Evolutionary conservation across 2,113 vertebrate genomes (phyloP), one percentile per base, ranked within the genome.

Genomic region (Columbina picui): DNA sequence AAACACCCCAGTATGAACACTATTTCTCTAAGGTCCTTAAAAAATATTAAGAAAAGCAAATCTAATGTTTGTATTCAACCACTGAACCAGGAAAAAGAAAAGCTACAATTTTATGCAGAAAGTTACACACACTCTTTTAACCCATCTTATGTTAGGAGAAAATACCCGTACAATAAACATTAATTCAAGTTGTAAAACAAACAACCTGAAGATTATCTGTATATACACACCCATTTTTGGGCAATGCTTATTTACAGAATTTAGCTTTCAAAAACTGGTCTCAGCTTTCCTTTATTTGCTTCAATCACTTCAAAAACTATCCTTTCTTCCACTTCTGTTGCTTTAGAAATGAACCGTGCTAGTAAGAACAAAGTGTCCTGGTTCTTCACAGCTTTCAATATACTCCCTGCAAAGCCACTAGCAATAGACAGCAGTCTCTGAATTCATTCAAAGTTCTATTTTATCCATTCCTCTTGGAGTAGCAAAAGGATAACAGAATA

Each of bases 251-350:
- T 68, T 82, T 83, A 73, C 12, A 90, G 75, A 85, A 79, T 50
- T 83, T 39, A 77, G 84, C 55, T 89, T 85, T 86, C 69, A 77
- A 94, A 89, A 93, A 26, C 32, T 47, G 18, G 20, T 80, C 45
- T 86, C 59, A 84, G 76, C 38, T 86, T 88, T 79, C 52, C 36
- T 91, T 69, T 70, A 41, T 86, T 92, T 83, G 49, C 75, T 93
- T 96, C 90, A 84, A 91, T 45, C 59, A 91, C 41, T 76, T 85
- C 63, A 83, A 80, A 93, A 96, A 7, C 82, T 96, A 95, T 52
- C 71, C 59, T 88, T 88, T 85, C 75, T 70, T 47, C 67, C 29
- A 36, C 41, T 80, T 84, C 82, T 90, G 75, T 9, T 80, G 75
- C 87, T 94, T 94, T 90, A 73, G 82, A 96, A 95, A 94, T 52